phyloP scores from a whole-genome alignment of 1,140 invertebrate genomes.

The Penaeus indicus region DNA sequence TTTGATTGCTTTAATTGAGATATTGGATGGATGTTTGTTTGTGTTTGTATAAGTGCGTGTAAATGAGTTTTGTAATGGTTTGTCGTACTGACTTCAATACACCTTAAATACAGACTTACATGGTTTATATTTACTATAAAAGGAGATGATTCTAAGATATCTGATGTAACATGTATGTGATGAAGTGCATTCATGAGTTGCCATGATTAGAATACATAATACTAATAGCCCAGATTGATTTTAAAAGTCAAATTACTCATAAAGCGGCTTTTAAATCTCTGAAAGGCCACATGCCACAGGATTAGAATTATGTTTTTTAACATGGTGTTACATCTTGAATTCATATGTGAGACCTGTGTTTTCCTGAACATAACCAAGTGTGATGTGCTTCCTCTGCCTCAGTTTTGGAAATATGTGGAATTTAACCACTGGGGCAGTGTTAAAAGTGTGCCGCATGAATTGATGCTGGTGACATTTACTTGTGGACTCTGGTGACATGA shows the following conservation, averaged over 20 bases:
- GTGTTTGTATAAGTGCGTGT: constrained; percentile 19
- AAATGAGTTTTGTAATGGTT: constrained; percentile 11
- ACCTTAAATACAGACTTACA: not conserved
- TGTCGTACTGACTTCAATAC: constrained; percentile 10
- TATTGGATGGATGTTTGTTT: constrained; percentile 36
- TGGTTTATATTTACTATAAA: not conserved
- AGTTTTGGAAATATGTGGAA: constrained; percentile 37
- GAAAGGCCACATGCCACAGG: too few relatives aligned
- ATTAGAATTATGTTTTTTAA: too few relatives aligned
- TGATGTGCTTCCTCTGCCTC: constrained; percentile 46
- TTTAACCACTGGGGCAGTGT: constrained; percentile 31
- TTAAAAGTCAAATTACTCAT: too few relatives aligned
- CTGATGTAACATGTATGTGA: not conserved
- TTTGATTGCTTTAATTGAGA: not conserved
- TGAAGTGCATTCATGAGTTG: too few relatives aligned
- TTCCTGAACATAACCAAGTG: not conserved
- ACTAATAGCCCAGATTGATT: too few relatives aligned
- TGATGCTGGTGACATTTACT: constrained; percentile 39
- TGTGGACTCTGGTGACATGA: constrained; percentile 27
- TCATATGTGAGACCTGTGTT: constrained; percentile 11
- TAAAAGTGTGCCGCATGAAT: constrained; percentile 35
- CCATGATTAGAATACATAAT: too few relatives aligned
- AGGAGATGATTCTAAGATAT: not conserved
- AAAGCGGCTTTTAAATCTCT: too few relatives aligned
- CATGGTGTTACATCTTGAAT: too few relatives aligned